Conservation (phyloP, 2,797 vertebrate species). For the Pseudomugil tenellus region DNA sequence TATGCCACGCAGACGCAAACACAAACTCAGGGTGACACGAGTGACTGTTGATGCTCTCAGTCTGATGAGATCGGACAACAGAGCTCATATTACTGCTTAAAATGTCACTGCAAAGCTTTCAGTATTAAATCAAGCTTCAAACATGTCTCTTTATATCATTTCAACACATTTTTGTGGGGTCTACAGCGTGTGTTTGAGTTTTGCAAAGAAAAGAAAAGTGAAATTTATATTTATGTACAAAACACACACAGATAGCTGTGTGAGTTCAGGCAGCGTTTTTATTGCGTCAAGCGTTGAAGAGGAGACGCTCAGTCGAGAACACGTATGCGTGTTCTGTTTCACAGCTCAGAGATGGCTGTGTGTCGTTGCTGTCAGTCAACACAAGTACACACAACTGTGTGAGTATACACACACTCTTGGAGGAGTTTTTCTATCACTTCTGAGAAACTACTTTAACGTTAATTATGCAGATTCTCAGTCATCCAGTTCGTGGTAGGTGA, state of each 20-base stretch:
- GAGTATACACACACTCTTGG: conserved; percentile 2
- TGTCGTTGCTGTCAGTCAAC: conserved; percentile 4
- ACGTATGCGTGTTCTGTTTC: conserved; percentile 43
- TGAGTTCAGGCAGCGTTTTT: neutral
- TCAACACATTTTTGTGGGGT: neutral
- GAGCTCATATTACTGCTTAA: conserved; percentile 47
- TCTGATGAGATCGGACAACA: conserved; percentile 60
- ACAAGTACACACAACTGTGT: conserved; percentile 4
- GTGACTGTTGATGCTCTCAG: conserved; percentile 42
- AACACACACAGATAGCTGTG: neutral
- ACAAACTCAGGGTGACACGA: conserved; percentile 36
- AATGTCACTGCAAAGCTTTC: conserved; percentile 23
- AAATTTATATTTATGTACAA: neutral
- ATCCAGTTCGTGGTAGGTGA: neutral
- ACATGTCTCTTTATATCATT: neutral
- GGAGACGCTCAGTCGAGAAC: neutral
- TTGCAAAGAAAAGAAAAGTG: neutral
- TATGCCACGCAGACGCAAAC: conserved; percentile 1
- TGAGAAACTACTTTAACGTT: neutral
- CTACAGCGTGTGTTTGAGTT: neutral
- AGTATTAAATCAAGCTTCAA: conserved; percentile 1
- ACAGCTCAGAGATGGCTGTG: conserved; percentile 41
- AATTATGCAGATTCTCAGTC: neutral
- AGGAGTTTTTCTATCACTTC: neutral
- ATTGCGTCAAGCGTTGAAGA: conserved; percentile 29